Percentiles rank a stretch among this genome's conserved stretches.
phyloP scores from a whole-genome alignment of 2,888 invertebrate genomes.

The Periphyllus acericola region DNA sequence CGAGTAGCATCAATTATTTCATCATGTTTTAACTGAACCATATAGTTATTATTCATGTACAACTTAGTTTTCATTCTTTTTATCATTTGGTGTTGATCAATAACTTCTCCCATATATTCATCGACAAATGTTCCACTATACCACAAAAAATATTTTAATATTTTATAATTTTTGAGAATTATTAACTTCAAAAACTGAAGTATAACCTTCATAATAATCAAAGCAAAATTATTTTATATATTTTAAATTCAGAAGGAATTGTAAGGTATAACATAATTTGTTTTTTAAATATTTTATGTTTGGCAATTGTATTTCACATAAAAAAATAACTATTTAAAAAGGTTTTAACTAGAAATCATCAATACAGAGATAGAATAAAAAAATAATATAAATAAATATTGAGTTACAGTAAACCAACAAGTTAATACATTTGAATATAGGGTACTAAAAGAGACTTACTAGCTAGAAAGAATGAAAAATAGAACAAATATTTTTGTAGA shows the following conservation, averaged over 20 bases:
- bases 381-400: not conserved
- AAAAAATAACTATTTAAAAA: not conserved
- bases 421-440: not conserved
- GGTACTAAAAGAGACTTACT: not conserved
- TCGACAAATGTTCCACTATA: slow-evolving; percentile 91
- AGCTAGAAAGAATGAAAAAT: no score
- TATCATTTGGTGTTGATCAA: slow-evolving; percentile 89
- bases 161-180: no score
- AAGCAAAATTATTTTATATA: not conserved
- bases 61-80: slow-evolving; percentile 73
- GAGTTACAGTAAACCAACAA: not conserved
- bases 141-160: not conserved
- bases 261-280: no score
- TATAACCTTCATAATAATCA: not conserved
- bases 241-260: not conserved
- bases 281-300: no score
- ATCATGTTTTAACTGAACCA: slow-evolving; percentile 92
- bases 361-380: not conserved
- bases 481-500: no score
- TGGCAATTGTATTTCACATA: not conserved
- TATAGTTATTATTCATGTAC: slow-evolving; percentile 43
- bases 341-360: not conserved
- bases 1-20: slow-evolving; percentile 95
- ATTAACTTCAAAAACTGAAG: no score
- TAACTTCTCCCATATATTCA: slow-evolving; percentile 98